Conservation (phyloP, 2,797 vertebrate species). For the Anas flavirostris region DNA sequence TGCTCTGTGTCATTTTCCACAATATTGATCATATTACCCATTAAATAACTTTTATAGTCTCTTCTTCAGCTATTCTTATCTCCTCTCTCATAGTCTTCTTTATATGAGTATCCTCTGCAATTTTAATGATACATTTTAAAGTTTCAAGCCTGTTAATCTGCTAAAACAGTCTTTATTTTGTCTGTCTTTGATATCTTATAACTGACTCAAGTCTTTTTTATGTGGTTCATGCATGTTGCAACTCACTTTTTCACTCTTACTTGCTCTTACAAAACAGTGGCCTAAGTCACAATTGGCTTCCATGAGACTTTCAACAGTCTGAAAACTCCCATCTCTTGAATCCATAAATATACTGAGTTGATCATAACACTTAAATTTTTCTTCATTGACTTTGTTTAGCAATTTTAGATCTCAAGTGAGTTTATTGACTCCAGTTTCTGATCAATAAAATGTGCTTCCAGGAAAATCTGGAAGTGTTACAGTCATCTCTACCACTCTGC, state of each 20-base stretch:
- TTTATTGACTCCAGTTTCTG: not conserved
- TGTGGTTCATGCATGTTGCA: not conserved
- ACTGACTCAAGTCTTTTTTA: not conserved
- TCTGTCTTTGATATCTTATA: not conserved
- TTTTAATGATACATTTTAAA: not conserved
- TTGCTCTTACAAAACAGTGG: not conserved
- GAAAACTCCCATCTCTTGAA: not conserved
- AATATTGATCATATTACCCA: not conserved
- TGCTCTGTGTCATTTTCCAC: not conserved
- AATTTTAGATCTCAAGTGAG: not conserved
- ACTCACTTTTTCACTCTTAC: not conserved
- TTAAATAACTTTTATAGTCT: not conserved
- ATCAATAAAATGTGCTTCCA: constrained; percentile 32
- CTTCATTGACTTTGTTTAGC: not conserved
- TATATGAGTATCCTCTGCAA: not conserved
- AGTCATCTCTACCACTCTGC: not conserved
- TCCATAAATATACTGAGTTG: not conserved
- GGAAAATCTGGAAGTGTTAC: constrained; percentile 21
- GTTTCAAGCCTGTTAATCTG: not conserved
- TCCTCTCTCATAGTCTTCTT: not conserved
- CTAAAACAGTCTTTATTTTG: not conserved
- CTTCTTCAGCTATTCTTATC: not conserved
- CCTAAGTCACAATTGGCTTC: not conserved
- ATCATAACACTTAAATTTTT: not conserved
- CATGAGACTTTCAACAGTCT: not conserved